Conservation (phyloP, 1,140 invertebrate genomes). For the Drosophila prosaltans region DNA sequence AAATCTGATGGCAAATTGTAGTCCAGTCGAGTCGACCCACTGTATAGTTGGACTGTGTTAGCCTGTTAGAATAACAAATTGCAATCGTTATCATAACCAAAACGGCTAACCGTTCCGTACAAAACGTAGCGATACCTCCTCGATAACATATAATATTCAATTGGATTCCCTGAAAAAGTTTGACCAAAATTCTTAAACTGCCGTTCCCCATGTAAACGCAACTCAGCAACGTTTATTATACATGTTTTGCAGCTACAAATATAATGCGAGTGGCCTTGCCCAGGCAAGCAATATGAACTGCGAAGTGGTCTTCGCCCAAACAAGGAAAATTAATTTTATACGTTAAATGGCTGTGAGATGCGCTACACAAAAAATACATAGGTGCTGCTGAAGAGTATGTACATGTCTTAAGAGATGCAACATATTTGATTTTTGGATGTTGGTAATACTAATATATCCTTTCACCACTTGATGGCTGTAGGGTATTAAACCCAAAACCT, state of each 20-base stretch:
- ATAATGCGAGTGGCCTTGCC: neutral
- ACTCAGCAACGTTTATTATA: neutral
- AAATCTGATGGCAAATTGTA: constrained; percentile 28
- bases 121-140: no score
- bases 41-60: neutral
- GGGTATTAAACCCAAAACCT: constrained; percentile 6
- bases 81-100: neutral
- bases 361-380: neutral
- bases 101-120: neutral
- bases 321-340: constrained; percentile 21
- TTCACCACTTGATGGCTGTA: neutral
- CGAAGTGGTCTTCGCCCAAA: constrained; percentile 27
- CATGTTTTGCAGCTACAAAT: constrained; percentile 10
- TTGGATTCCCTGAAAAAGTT: neutral
- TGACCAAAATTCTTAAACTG: neutral
- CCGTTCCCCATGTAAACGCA: neutral
- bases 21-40: neutral
- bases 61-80: neutral
- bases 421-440: no score
- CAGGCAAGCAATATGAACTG: constrained; percentile 2
- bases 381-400: no score
- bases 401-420: no score
- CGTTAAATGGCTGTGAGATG: neutral
- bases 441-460: no score
- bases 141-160: neutral